These are phyloP conservation scores for Drosophila ficusphila DNA, from an alignment of 1,140 invertebrate species.

Conservation along the genomic window DNA sequence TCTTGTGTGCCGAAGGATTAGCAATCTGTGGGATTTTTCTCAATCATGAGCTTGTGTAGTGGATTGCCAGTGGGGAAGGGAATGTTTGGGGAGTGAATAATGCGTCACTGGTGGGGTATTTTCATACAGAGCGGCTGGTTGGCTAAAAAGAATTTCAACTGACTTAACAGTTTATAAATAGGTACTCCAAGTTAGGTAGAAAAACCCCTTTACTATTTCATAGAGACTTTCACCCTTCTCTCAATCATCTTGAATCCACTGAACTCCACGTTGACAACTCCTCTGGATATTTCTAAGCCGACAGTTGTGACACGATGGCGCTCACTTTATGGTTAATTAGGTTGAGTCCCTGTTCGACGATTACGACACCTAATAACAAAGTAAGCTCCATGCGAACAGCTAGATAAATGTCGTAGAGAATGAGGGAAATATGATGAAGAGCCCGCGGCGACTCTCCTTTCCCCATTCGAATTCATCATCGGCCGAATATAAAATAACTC, in stretches of 20 bases:
- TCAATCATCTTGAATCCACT: constrained; percentile 11
- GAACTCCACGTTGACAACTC: constrained; percentile 11
- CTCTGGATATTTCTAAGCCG: constrained; percentile 54
- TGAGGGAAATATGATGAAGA: constrained; percentile 9
- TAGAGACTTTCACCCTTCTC: constrained; percentile 1
- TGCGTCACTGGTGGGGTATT: constrained; percentile 34
- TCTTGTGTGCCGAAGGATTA: constrained; percentile 64
- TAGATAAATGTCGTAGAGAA: constrained; percentile 16
- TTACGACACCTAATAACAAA: constrained; percentile 72
- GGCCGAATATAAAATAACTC: constrained; percentile 19
- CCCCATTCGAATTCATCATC: constrained; percentile 41
- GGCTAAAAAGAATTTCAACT: too few species aligned
- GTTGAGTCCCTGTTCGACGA: constrained; percentile 74
- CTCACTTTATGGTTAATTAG: constrained; percentile 76
- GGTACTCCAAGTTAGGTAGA: background rate
- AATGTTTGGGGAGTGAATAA: constrained; percentile 57
- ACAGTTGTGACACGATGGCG: constrained; percentile 78
- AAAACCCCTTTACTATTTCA: background rate
- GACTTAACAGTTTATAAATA: too few species aligned
- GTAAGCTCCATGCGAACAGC: constrained; percentile 37
- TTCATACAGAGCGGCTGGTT: too few species aligned
- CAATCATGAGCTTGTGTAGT: constrained; percentile 33
- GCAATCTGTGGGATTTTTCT: constrained; percentile 73
- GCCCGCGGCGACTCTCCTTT: constrained; percentile 8
- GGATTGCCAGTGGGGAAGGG: background rate